phyloP scores from a whole-genome alignment of 2,888 invertebrate genomes.

The Chelonus formosanus region DNA sequence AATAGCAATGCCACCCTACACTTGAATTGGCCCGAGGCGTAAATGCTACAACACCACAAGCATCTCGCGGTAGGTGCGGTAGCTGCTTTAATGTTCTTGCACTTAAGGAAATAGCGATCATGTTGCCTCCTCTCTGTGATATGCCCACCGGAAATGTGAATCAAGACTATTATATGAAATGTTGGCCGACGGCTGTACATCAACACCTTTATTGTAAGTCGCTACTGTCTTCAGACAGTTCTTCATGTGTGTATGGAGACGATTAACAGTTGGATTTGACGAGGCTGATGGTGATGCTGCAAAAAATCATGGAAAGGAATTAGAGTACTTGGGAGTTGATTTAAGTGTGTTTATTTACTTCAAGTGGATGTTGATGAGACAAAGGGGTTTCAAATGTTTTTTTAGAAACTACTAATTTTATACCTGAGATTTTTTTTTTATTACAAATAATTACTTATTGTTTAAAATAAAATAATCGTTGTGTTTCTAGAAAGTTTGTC shows the following conservation, averaged over 20 bases:
- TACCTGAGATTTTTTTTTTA: no score
- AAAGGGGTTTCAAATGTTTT: no score
- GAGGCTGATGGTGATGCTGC: no score
- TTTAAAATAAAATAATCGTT: no score
- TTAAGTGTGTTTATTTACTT: no score
- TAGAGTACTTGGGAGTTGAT: no score
- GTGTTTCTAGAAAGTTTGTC: no score
- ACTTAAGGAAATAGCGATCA: slow-evolving; percentile 24
- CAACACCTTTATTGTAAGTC: slow-evolving; percentile 21
- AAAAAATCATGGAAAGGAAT: no score
- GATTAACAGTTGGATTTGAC: neutral
- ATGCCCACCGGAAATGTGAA: slow-evolving; percentile 23
- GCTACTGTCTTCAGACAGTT: neutral
- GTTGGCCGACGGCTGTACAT: slow-evolving; percentile 26
- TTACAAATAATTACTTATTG: no score
- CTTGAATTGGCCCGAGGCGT: slow-evolving; percentile 10
- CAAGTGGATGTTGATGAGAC: no score
- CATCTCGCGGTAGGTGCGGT: slow-evolving; percentile 22
- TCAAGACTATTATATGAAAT: slow-evolving; percentile 17
- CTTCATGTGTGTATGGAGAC: neutral
- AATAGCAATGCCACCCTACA: slow-evolving; percentile 11
- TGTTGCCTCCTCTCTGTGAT: slow-evolving; percentile 17
- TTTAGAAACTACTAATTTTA: no score
- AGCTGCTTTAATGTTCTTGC: slow-evolving; percentile 24
- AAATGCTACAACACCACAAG: neutral